Conservation (phyloP, 2,888 invertebrate species). For the Odontothrips loti region DNA sequence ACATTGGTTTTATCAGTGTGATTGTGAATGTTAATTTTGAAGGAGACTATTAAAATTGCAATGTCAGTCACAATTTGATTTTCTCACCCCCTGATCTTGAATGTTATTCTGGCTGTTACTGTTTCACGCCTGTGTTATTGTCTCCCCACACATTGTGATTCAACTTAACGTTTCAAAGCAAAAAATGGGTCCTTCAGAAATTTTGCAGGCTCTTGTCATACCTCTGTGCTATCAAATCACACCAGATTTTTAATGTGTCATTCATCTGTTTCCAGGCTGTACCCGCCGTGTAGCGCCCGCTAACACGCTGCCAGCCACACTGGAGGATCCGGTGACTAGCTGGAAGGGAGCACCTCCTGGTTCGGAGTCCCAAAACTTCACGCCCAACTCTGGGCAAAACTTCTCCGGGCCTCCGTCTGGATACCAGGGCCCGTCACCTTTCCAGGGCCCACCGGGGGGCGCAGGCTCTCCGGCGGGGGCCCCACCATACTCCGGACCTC, state of each 20-base stretch:
- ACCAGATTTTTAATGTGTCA: constrained; percentile 14
- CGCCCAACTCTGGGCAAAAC: constrained; percentile 56
- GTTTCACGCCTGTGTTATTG: no score
- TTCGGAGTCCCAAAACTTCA: constrained; percentile 62
- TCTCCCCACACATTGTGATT: no score
- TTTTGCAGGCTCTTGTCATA: neutral
- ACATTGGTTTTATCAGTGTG: neutral
- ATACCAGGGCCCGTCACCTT: constrained; percentile 55
- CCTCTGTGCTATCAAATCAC: neutral
- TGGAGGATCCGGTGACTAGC: constrained; percentile 69
- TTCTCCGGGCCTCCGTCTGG: constrained; percentile 57
- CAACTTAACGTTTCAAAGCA: no score
- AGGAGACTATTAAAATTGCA: no score
- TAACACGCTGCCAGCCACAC: constrained; percentile 65
- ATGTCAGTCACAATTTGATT: neutral
- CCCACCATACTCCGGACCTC: constrained; percentile 65
- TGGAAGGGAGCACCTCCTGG: constrained; percentile 74
- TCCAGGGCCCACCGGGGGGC: constrained; percentile 64
- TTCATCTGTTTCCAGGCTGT: constrained; percentile 60
- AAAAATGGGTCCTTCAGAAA: neutral
- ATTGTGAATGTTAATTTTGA: neutral
- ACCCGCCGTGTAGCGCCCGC: constrained; percentile 70
- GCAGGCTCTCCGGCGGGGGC: constrained; percentile 72
- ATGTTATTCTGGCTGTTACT: no score
- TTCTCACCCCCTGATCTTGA: neutral